phyloP scores from a whole-genome alignment of 1,140 invertebrate species.

The Zaprionus inermis region DNA sequence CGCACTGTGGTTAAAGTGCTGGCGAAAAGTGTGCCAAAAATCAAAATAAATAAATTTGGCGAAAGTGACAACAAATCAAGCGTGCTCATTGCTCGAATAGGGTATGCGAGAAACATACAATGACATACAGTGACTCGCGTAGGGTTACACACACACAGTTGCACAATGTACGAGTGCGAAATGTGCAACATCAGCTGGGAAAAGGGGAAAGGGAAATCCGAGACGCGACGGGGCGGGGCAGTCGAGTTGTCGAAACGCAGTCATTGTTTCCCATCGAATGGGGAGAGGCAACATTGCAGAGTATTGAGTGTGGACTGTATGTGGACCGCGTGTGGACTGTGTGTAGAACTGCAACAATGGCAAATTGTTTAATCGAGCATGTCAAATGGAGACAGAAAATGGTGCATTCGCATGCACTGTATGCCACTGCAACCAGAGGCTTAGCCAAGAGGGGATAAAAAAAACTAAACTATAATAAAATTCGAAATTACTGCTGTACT shows the following conservation, averaged over 20 bases:
- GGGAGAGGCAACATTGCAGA: neutral
- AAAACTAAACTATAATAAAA: neutral
- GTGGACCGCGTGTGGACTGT: constrained; percentile 34
- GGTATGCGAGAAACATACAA: too few species aligned
- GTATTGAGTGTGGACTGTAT: neutral
- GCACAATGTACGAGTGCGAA: constrained; percentile 56
- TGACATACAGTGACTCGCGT: constrained; percentile 38
- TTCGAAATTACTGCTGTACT: neutral
- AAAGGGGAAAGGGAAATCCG: constrained; percentile 21
- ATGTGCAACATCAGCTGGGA: constrained; percentile 48
- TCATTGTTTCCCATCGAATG: constrained; percentile 59
- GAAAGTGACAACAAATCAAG: constrained; percentile 12
- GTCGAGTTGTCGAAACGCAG: constrained; percentile 7
- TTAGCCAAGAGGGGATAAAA: constrained; percentile 5
- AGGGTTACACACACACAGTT: constrained; percentile 46
- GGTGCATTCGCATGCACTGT: constrained; percentile 36
- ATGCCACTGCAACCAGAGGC: constrained; percentile 27
- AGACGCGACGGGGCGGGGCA: neutral
- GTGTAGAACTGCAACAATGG: constrained; percentile 69
- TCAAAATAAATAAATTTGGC: neutral
- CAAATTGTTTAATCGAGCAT: constrained; percentile 80
- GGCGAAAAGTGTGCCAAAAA: constrained; percentile 6
- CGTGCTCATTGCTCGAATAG: constrained; percentile 53
- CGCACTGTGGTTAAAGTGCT: constrained; percentile 11
- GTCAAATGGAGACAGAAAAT: constrained; percentile 65